Evolutionary conservation across 2,113 vertebrate genomes (phyloP), one percentile per base, ranked within the genome.

Genomic region (Protobothrops mucrosquamatus): DNA sequence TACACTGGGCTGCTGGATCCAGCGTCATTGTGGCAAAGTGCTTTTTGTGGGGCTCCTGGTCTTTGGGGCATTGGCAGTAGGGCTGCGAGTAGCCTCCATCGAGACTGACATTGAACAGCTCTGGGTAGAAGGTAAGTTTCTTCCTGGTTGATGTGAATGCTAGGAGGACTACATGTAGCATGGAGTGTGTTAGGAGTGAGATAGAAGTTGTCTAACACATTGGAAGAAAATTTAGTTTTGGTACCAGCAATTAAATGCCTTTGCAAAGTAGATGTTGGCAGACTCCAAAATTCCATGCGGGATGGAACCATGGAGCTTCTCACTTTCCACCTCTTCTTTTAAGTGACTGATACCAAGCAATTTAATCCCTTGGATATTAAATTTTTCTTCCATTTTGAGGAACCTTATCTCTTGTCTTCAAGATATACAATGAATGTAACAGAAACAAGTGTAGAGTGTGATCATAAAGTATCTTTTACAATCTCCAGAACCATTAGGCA

Each of bases 21-120:
- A 99, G 98, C 98, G 97, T 95, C 99, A 99, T 97, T 99, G 99
- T 96, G 99, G 99, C 96, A 99, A 99, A 97, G 99, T 99, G 91
- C 99, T 99, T 94, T 99, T 99, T 97, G 98, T 99, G 92, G 99
- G 99, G 96, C 98, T 99, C 95, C 97, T 99, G 97, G 98, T 98
- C 89, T 99, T 99, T 88, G 99, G 99, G 93, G 99, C 99, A 93
- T 97, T 99, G 96, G 98, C 99, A 29, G 98, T 99, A 95, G 99
- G 99, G 91, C 98, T 99, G 94, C 98, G 99, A 34, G 98, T 99
- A 48, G 99, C 99, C 61, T 97, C 98, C 96, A 98, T 99, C 95
- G 99, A 99, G 97, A 99, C 99, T 11, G 98, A 99, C 98, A 98
- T 99, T 92, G 99, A 99, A 94, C 98, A 98, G 95, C 98, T 99